These are phyloP conservation scores for Drosophila multiciliata DNA, from an alignment of 2,888 invertebrate genomes.

Conservation along the genomic window DNA sequence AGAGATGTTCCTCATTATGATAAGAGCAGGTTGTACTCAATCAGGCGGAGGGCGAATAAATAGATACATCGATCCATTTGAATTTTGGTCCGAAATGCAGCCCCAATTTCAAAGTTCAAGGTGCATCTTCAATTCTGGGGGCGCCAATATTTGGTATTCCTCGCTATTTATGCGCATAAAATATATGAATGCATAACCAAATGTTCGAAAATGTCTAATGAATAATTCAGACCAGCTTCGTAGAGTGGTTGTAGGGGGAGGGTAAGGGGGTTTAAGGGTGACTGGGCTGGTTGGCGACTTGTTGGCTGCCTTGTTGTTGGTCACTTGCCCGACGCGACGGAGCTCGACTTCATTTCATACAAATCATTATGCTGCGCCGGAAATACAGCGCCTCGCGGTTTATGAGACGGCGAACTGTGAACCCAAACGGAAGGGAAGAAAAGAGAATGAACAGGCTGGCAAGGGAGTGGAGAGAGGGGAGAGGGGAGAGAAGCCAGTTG, in stretches of 20 bases:
- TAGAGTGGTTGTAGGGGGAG: background rate
- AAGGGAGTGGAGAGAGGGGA: background rate
- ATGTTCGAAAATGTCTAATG: conserved; percentile 56
- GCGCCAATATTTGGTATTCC: conserved; percentile 8
- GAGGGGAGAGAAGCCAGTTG: background rate
- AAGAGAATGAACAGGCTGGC: background rate
- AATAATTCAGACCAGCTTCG: conserved; percentile 66
- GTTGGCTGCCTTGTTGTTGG: conserved; percentile 39
- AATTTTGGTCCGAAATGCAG: background rate
- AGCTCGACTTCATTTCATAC: conserved; percentile 64
- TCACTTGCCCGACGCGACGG: conserved; percentile 60
- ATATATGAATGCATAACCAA: conserved; percentile 58
- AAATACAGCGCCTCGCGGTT: conserved; percentile 73
- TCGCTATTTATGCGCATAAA: conserved; percentile 44
- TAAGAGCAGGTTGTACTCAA: background rate
- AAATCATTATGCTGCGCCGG: conserved; percentile 75
- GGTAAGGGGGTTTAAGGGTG: background rate
- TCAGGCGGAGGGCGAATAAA: background rate
- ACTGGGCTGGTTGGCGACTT: conserved; percentile 1
- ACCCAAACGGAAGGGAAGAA: conserved; percentile 29
- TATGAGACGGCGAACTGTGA: conserved; percentile 46
- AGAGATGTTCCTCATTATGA: background rate
- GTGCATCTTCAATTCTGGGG: conserved; percentile 29
- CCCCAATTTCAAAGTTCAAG: conserved; percentile 43
- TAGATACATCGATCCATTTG: background rate